Evolutionary conservation across 2,888 invertebrate species (phyloP).

Genomic region (Griposia aprilina): DNA sequence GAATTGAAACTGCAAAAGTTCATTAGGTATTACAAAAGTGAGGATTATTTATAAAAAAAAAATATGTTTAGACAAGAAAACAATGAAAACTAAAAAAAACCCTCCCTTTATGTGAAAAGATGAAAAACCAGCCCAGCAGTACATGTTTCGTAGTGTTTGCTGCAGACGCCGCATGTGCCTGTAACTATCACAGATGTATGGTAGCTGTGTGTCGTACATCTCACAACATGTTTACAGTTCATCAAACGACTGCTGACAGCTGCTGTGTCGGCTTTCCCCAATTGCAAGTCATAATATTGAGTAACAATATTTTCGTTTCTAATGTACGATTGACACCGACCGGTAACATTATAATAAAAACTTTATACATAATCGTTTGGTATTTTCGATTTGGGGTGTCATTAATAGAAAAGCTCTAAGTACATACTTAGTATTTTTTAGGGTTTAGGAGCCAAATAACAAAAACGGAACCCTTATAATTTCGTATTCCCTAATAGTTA

Average conservation of each 20-base stretch:
- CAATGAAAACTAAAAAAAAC: neutral
- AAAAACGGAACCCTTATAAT: neutral
- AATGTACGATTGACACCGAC: neutral
- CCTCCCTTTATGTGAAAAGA: neutral
- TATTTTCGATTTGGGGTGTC: neutral
- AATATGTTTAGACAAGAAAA: neutral
- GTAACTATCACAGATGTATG: too few relatives aligned
- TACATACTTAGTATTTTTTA: neutral
- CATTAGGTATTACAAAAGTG: neutral
- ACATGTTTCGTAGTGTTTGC: neutral
- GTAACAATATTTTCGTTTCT: neutral
- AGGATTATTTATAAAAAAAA: neutral
- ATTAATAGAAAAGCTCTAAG: neutral
- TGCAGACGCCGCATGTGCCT: neutral
- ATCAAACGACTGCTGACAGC: neutral
- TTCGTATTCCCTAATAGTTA: neutral
- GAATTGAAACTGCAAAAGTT: neutral
- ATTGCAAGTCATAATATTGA: neutral
- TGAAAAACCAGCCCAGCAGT: neutral
- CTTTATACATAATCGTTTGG: neutral
- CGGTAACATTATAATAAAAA: neutral
- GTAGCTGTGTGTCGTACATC: too few relatives aligned
- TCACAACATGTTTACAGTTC: neutral
- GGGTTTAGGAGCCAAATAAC: neutral
- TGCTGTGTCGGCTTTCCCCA: constrained; percentile 5